Evolutionary conservation across 2,888 invertebrate species (phyloP), one percentile per base, ranked within the genome.

Genomic region (Acanthosepion lycidas): DNA sequence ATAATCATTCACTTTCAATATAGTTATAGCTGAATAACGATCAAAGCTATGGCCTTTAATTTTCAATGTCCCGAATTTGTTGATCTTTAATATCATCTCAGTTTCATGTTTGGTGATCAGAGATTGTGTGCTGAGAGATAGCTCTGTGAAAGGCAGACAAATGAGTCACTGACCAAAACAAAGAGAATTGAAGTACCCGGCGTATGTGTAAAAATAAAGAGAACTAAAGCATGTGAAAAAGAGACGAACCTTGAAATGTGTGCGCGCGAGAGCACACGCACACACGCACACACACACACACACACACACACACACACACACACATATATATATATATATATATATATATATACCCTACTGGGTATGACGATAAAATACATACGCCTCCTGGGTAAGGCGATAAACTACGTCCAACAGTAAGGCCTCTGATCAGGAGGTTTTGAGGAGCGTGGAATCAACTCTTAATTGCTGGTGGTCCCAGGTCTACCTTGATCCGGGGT

Each of bases 201-300:
- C 28, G 6, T 4, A 78, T 6, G n/a, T n/a, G 28, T 8, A n/a
- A 78, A 28, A n/a, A n/a, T 5, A 78, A 78, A 9, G 9, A n/a
- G n/a, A 78, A 78, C 3, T 8, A n/a, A 15, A 78, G 4, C 12
- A 78, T 2, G n/a, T 12, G 9, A n/a, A 78, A n/a, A 9, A 78
- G 4, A 8, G 28, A 33, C 6, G 28, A n/a, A n/a, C 0, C 0
- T 3, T 18, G 23, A 6, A 8, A 64, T 64, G 28, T 3, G 28
- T 0, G 1, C 5, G 20, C 18, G 26, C 6, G 28, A 4, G 26
- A 4, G 28, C 6, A 23, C 6, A 59, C 6, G 0, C 26, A 2
- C 6, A 59, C 6, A 23, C 26, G 26, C 20, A 59, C 20, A 59
- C 20, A 59, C 20, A 26, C 20, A 59, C 20, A 59, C 20, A 59